These are phyloP conservation scores for Caenorhabditis remanei DNA, from an alignment of 1,140 invertebrate genomes.

Conservation along the genomic window DNA sequence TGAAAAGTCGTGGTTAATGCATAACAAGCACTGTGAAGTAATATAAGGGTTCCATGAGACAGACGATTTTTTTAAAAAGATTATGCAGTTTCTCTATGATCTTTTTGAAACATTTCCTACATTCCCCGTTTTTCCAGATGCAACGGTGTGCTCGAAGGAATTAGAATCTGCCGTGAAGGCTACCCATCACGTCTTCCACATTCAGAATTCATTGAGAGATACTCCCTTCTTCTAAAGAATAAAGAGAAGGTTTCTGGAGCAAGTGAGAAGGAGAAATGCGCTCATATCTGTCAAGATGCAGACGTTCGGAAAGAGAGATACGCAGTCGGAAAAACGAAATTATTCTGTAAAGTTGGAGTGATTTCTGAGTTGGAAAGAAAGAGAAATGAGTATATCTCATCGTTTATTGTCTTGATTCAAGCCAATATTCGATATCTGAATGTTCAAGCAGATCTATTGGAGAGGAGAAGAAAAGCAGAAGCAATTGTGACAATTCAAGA, in stretches of 20 bases:
- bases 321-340: conserved; percentile 70
- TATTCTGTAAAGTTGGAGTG: conserved; percentile 75
- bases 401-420: conserved; percentile 67
- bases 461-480: conserved; percentile 50
- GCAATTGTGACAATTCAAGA: conserved; percentile 70
- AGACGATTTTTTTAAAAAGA: no score
- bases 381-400: conserved; percentile 65
- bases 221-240: conserved; percentile 63
- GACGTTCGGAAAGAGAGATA: conserved; percentile 65
- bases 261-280: conserved; percentile 50
- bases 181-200: conserved; percentile 95
- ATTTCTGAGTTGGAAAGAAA: conserved; percentile 71
- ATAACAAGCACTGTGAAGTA: no score
- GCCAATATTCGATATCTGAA: conserved; percentile 68
- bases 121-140: conserved; percentile 68
- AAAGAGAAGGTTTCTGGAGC: conserved; percentile 9
- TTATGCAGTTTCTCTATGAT: no score
- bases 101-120: conserved; percentile 77
- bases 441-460: conserved; percentile 68
- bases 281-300: conserved; percentile 60
- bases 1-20: no score
- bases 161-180: conserved; percentile 92
- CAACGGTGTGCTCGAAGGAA: conserved; percentile 93
- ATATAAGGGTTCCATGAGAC: no score
- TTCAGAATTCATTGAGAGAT: conserved; percentile 87